These are phyloP conservation scores for Bovichtus variegatus DNA, from an alignment of 2,797 vertebrate species.

Conservation along the genomic window DNA sequence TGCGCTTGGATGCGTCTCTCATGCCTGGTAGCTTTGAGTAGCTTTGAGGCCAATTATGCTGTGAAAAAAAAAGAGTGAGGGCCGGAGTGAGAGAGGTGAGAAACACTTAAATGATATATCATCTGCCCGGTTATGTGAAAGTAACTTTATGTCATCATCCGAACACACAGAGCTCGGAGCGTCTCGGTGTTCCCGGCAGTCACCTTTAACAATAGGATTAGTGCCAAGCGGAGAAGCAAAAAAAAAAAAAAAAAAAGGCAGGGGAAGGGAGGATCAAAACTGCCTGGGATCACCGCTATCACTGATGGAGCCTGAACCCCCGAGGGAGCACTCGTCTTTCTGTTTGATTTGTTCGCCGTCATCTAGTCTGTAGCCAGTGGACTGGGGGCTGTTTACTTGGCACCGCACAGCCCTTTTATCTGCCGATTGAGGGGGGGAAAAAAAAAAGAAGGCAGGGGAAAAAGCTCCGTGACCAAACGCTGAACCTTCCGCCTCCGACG, in stretches of 20 bases:
- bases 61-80: conserved; percentile 26
- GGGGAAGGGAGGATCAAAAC: conserved; percentile 49
- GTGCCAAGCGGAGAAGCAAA: conserved; percentile 48
- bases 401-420: conserved; percentile 62
- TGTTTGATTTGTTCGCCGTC: conserved; percentile 77
- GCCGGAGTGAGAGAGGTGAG: conserved; percentile 25
- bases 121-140: conserved; percentile 41
- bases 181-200: conserved; percentile 39
- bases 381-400: conserved; percentile 67
- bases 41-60: conserved; percentile 53
- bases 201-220: conserved; percentile 72
- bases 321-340: conserved; percentile 65
- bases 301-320: conserved; percentile 69
- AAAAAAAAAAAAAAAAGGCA: conserved; percentile 18
- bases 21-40: conserved; percentile 32
- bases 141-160: conserved; percentile 46
- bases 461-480: conserved; percentile 58
- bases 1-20: conserved; percentile 37
- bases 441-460: conserved; percentile 32
- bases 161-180: conserved; percentile 30
- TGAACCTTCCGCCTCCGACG: conserved; percentile 41
- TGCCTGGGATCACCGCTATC: conserved; percentile 66
- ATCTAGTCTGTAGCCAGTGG: conserved; percentile 67
- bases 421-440: conserved; percentile 54
- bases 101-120: conserved; percentile 50